Conservation (phyloP, 2,888 invertebrate species). For the Temnothorax unifasciatus region DNA sequence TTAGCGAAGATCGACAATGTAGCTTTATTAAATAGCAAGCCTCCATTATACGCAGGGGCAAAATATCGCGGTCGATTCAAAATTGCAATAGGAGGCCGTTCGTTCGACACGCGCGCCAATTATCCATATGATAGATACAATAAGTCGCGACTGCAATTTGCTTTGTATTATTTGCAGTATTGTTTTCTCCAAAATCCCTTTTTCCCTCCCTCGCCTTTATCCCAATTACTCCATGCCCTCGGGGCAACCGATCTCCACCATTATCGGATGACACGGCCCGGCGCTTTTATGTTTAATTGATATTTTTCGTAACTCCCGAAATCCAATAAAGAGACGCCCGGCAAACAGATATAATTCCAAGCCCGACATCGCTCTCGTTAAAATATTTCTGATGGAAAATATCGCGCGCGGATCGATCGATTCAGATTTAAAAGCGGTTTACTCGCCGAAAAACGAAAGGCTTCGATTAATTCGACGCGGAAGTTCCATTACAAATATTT, state of each 20-base stretch:
- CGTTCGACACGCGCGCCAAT: slow-evolving; percentile 71
- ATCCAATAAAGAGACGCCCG: slow-evolving; percentile 78
- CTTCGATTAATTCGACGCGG: slow-evolving; percentile 44
- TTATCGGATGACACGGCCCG: slow-evolving; percentile 86
- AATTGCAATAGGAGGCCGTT: slow-evolving; percentile 61
- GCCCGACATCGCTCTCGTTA: slow-evolving; percentile 82
- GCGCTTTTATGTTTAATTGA: slow-evolving; percentile 86
- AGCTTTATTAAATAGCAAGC: slow-evolving; percentile 36
- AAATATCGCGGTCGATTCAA: slow-evolving; percentile 46
- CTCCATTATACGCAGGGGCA: slow-evolving; percentile 24
- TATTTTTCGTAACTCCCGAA: slow-evolving; percentile 86
- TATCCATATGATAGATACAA: slow-evolving; percentile 64
- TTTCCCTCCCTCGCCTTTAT: slow-evolving; percentile 59
- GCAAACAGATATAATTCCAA: slow-evolving; percentile 83
- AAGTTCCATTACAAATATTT: slow-evolving; percentile 57
- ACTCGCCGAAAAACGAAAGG: not conserved
- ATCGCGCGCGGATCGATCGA: slow-evolving; percentile 58
- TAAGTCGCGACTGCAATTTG: slow-evolving; percentile 77
- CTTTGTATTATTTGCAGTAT: slow-evolving; percentile 77
- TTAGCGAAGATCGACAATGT: slow-evolving; percentile 12
- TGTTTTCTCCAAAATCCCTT: slow-evolving; percentile 69
- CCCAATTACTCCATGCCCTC: slow-evolving; percentile 81
- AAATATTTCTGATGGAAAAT: slow-evolving; percentile 80
- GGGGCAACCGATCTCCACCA: slow-evolving; percentile 81
- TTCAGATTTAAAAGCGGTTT: slow-evolving; percentile 53